Base-by-base conservation (phyloP, 2,113 vertebrate species). In the Chloropsis hardwickii region DNA sequence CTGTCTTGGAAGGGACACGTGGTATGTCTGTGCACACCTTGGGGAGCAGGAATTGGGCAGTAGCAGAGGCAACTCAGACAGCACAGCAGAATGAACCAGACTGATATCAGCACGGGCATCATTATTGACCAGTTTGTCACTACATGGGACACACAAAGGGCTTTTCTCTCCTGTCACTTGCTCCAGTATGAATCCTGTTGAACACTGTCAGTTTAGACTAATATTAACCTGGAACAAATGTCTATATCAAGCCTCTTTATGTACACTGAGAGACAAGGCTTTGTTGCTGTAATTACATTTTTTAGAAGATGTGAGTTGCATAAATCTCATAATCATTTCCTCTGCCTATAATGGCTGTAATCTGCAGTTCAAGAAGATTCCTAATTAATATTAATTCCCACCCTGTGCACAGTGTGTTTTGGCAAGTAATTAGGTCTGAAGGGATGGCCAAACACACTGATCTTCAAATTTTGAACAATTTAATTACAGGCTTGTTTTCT, bases 331-430 rank as follows among this genome's bases (percentile, higher is more conserved):
- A 74, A 94, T 86, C 24, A 83, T 95, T 97, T 96, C 79, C 94
- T 96, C 90, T 79, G 88, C 65, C 67, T 93, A 27, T 92, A 90
- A 90, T 67, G 31, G 83, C 54, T 92, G 48, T 76, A 95, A 92
- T 90, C 90, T 93, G 93, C 92, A 88, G 93, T 84, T 90, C 92
- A 94, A 42, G 88, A 92, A 78, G 79, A 93, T 76, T 93, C 72
- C 90, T 96, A 96, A 95, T 96, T 96, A 96, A 95, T 97, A 97
- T 96, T 97, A 96, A 95, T 96, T 92, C 92, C 76, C 71, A 93
- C 82, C 67, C 88, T 57, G 81, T 1, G 2, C 76, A 90, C 85
- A 88, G 64, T 90, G 91, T 96, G 79, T 95, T 96, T 96, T 96
- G 92, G 92, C 94, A 96, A 95, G 67, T 95, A 96, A 96, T 95